Evolutionary conservation across 2,888 invertebrate genomes (phyloP), one percentile per base, ranked within the genome.

Genomic region (Tetramorium bicarinatum): DNA sequence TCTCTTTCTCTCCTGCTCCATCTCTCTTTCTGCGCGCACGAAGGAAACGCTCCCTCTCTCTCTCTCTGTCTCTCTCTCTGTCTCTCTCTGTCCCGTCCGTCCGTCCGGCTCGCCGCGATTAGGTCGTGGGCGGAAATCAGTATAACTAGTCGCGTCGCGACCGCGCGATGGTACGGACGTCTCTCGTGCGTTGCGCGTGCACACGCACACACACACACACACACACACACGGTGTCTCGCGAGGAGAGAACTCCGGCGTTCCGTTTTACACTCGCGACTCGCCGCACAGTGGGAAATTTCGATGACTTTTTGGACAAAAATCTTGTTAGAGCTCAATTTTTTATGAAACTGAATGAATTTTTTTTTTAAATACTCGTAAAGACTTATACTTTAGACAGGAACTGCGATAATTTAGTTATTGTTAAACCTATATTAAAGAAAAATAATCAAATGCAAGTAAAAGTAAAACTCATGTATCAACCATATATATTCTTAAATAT

Each of bases 51-150:
- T 80, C 76, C 83, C 80, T 54, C 47, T 67, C 21, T 13, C 66
- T 54, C n/a, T 25, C n/a, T 52, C 29, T 49, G 1, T 25, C 25
- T 25, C 25, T 25, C 25, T 25, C 25, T 25, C 15, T 13, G 3
- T 25, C 25, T 25, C 25, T 25, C 25, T 25, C 15, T 13, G 3
- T 29, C 41, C 82, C 82, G 49, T 75, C 44, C 75, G 79, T 74
- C 75, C 59, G 85, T 86, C 66, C 72, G 61, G 71, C 84, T 77
- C 62, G 79, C 76, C 62, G 75, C 83, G 81, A 81, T 88, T 91
- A 87, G 85, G 88, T 91, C 90, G 93, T 93, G 93, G 93, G 93
- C 92, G 93, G 93, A 93, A 93, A 93, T 93, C 92, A 91, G 91
- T 91, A 92, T 91, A 93, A 92, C 93, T 92, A 92, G 93, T 93